Evolutionary conservation across 1,140 invertebrate species (phyloP), one percentile per base, ranked within the genome.

Genomic region (Nasonia longicornis): DNA sequence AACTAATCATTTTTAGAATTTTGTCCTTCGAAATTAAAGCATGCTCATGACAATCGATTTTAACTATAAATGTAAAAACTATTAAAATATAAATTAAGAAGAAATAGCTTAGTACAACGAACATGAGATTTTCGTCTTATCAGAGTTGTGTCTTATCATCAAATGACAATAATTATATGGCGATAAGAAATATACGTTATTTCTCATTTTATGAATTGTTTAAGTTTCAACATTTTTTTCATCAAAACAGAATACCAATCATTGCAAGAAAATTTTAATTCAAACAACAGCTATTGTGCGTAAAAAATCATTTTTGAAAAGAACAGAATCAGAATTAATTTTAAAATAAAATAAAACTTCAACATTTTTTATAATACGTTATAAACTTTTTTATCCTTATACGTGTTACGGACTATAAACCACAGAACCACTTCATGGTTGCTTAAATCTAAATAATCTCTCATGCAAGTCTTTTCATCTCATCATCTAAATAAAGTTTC

Each of bases 121-220:
- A 63, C 31, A 29, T 58, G 14, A 71, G 29, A 63, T 76, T 70
- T 70, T 80, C 26, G 31, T 26, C 11, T 76, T 81, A 81, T 81
- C 73, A 71, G 11, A 58, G n/a, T 70, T 22, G 69, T 35, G 38
- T 20, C 79, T 81, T 81, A 81, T 81, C 79, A 35, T 66, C 12
- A 12, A 75, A 75, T 71, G 48, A 81, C 48, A 70, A 81, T 81
- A 67, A 75, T 73, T 74, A 76, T 81, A n/a, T 12, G 20, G 20
- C 48, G 79, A 80, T 80, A 81, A 81, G 31, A 16, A 3, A 12
- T 20, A 38, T 31, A 71, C 14, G 20, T 70, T 35, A 35, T 63
- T 76, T 80, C 16, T 31, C 22, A 4, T n/a, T 22, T 64, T 31
- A 80, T 58, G 22, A 58, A 63, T 64, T 72, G 73, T 72, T n/a